Conservation (phyloP, 2,888 invertebrate species). For the Esperia sulphurella region DNA sequence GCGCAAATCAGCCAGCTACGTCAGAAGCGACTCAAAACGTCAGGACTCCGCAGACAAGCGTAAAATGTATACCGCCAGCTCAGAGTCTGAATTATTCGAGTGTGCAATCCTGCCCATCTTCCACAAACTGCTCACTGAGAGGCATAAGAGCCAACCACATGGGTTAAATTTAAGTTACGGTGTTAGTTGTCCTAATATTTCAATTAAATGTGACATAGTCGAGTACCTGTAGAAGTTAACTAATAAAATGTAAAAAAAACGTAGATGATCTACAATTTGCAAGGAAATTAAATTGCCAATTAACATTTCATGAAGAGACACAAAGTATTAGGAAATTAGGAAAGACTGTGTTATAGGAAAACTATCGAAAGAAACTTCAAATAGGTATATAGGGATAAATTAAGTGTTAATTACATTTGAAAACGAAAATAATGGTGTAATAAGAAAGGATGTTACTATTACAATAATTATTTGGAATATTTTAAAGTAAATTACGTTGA, state of each 20-base stretch:
- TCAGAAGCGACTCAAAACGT: conserved; percentile 63
- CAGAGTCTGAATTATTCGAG: conserved; percentile 91
- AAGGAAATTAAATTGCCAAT: too few relatives aligned
- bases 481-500: not conserved
- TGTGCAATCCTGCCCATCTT: conserved; percentile 94
- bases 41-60: conserved; percentile 61
- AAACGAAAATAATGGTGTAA: too few relatives aligned
- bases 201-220: conserved; percentile 96
- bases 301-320: too few relatives aligned
- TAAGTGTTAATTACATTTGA: too few relatives aligned
- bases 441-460: too few relatives aligned
- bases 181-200: conserved; percentile 95
- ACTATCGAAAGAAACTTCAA: too few relatives aligned
- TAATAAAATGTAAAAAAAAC: too few relatives aligned
- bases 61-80: conserved; percentile 87
- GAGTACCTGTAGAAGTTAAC: conserved; percentile 78
- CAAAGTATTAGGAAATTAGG: too few relatives aligned
- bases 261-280: too few relatives aligned
- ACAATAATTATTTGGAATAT: too few relatives aligned
- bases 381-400: too few relatives aligned
- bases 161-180: conserved; percentile 86
- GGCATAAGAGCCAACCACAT: conserved; percentile 85
- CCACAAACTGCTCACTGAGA: conserved; percentile 92
- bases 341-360: too few relatives aligned
- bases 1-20: conserved; percentile 72